These are phyloP conservation scores for Bos indicus DNA, from an alignment of 2,113 vertebrate species.

Conservation along the genomic window DNA sequence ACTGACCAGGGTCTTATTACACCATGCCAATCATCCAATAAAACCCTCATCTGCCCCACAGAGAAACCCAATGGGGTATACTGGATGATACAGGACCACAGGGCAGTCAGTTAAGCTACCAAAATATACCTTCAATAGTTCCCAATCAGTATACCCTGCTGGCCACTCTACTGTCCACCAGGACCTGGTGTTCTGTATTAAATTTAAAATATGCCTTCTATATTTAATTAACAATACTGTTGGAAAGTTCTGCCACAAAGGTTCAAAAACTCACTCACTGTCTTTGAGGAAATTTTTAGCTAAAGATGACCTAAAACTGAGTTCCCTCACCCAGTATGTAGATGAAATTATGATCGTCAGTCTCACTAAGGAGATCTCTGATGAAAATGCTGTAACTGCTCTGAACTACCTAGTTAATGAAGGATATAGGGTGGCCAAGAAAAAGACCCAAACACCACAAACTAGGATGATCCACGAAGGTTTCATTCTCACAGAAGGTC, in stretches of 20 bases:
- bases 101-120: background rate
- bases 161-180: background rate
- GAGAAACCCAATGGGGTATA: background rate
- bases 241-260: background rate
- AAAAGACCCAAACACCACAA: background rate
- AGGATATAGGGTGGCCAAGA: background rate
- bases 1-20: background rate
- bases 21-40: background rate
- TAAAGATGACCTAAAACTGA: background rate
- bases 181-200: background rate
- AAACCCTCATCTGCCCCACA: background rate
- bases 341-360: background rate
- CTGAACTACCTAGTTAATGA: background rate
- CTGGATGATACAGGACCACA: background rate
- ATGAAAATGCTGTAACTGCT: background rate
- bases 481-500: background rate
- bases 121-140: background rate
- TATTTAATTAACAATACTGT: background rate
- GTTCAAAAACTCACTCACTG: background rate
- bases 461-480: background rate
- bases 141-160: background rate
- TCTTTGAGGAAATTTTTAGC: background rate
- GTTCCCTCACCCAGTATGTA: background rate
- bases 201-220: background rate
- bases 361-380: background rate